A percentile compares a stretch with the other conserved stretches of the same genome.
These are phyloP conservation scores for Prunella strophiata DNA, from an alignment of 2,797 vertebrate genomes.

Conservation along the genomic window DNA sequence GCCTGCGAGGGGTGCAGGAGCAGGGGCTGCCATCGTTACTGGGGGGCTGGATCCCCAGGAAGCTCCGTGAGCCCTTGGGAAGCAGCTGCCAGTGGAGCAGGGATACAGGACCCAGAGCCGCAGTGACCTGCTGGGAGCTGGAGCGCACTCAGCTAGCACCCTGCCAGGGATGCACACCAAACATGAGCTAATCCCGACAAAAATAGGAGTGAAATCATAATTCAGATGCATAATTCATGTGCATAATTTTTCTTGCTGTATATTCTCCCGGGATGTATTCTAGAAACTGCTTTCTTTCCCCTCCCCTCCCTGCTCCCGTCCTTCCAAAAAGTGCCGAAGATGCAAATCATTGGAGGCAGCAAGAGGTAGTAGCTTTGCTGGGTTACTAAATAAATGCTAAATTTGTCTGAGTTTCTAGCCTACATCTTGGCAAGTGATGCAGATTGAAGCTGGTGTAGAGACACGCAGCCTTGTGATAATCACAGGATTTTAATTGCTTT, in stretches of 20 bases:
- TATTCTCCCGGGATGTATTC: constrained; percentile 44
- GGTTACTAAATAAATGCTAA: constrained; percentile 40
- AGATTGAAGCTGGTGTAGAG: constrained; percentile 23
- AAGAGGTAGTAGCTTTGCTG: constrained; percentile 33
- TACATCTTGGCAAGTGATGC: constrained; percentile 9
- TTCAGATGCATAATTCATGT: constrained; percentile 71
- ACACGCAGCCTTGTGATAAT: background rate
- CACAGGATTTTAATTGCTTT: constrained; percentile 53
- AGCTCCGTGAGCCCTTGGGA: background rate
- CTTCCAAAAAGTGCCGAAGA: constrained; percentile 42
- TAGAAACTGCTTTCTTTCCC: constrained; percentile 51
- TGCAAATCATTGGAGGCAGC: constrained; percentile 38
- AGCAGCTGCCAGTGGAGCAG: background rate
- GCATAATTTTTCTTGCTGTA: constrained; percentile 59
- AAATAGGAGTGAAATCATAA: constrained; percentile 73
- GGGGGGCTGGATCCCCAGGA: background rate
- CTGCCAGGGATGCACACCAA: constrained; percentile 62
- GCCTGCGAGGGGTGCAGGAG: background rate
- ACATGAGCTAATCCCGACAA: constrained; percentile 70
- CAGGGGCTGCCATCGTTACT: accelerated
- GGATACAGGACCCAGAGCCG: background rate
- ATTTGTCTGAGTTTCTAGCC: constrained; percentile 46
- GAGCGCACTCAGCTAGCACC: background rate
- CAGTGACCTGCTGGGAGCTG: constrained; percentile 22
- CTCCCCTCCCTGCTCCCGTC: background rate